A percentile compares a stretch with the other conserved stretches of the same genome.
Evolutionary conservation across 2,797 vertebrate genomes (phyloP).

Genomic region (Anabacerthia variegaticeps): DNA sequence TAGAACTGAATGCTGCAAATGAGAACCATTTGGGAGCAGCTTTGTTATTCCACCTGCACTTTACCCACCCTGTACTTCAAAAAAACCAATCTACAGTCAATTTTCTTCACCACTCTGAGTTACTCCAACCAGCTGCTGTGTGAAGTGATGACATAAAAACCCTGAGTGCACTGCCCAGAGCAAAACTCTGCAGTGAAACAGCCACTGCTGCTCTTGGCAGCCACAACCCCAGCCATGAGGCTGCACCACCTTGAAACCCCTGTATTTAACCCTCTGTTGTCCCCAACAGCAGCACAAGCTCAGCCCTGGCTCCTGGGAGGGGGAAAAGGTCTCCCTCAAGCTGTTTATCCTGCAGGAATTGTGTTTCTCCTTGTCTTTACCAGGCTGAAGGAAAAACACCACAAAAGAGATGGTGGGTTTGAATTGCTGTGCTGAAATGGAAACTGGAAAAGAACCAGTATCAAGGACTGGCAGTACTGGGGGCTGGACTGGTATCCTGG

Average conservation of each 20-base stretch:
- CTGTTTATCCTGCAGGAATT: background rate
- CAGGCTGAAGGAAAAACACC: background rate
- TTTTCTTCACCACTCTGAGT: background rate
- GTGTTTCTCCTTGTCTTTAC: background rate
- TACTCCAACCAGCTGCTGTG: background rate
- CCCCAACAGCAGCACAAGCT: background rate
- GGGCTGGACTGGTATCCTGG: background rate
- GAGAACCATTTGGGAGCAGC: background rate
- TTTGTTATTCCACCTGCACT: background rate
- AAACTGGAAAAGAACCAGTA: background rate
- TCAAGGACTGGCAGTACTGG: background rate
- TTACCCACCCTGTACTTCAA: background rate
- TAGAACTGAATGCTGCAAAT: background rate
- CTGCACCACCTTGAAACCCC: fast-evolving
- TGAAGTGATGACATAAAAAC: background rate
- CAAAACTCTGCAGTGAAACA: background rate
- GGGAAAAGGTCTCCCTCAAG: background rate
- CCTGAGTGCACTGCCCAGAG: background rate
- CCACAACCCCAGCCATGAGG: background rate
- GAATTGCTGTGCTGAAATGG: background rate
- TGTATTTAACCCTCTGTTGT: fast-evolving
- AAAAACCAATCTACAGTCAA: background rate
- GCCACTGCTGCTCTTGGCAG: background rate
- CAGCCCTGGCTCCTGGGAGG: background rate
- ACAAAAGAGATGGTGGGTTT: background rate